These are phyloP conservation scores for Standfussiana lucernea DNA, from an alignment of 2,888 invertebrate species.

Conservation along the genomic window DNA sequence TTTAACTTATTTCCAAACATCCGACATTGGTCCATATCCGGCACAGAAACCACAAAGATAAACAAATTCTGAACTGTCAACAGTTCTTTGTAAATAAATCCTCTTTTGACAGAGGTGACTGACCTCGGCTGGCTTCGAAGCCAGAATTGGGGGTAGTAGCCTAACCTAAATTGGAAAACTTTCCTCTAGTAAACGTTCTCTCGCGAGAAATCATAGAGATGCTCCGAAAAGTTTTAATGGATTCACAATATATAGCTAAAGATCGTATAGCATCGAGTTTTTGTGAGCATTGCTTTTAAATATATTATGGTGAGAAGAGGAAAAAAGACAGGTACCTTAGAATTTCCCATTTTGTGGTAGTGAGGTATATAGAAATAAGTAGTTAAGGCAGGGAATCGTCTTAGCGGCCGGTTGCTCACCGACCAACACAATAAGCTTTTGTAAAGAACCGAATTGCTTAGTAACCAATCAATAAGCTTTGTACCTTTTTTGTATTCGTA, in stretches of 20 bases:
- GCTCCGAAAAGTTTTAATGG: slow-evolving; percentile 67
- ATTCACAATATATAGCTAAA: slow-evolving; percentile 54
- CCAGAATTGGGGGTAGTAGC: slow-evolving; percentile 65
- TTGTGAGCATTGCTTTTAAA: slow-evolving; percentile 32
- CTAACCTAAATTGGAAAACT: slow-evolving; percentile 79
- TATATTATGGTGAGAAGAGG: slow-evolving; percentile 28
- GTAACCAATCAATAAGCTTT: slow-evolving; percentile 7
- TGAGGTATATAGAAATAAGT: slow-evolving; percentile 32
- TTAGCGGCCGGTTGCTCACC: slow-evolving; percentile 11
- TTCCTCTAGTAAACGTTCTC: slow-evolving; percentile 65
- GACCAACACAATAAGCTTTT: slow-evolving; percentile 23
- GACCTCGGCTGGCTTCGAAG: slow-evolving; percentile 51
- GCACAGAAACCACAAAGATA: slow-evolving; percentile 56
- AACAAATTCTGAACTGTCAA: slow-evolving; percentile 50
- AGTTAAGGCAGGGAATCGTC: slow-evolving; percentile 28
- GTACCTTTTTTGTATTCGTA: neutral
- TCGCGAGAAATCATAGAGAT: slow-evolving; percentile 67
- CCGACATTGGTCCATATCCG: slow-evolving; percentile 25
- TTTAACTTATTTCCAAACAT: slow-evolving; percentile 29
- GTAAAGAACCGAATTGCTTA: slow-evolving; percentile 29
- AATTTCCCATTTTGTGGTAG: slow-evolving; percentile 22
- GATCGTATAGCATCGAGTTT: slow-evolving; percentile 28
- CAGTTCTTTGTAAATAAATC: slow-evolving; percentile 70
- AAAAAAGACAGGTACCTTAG: slow-evolving; percentile 4
- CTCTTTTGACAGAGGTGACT: slow-evolving; percentile 61